Evolutionary conservation across 1,140 invertebrate species (phyloP).

Genomic region (Agraylea sexmaculata): DNA sequence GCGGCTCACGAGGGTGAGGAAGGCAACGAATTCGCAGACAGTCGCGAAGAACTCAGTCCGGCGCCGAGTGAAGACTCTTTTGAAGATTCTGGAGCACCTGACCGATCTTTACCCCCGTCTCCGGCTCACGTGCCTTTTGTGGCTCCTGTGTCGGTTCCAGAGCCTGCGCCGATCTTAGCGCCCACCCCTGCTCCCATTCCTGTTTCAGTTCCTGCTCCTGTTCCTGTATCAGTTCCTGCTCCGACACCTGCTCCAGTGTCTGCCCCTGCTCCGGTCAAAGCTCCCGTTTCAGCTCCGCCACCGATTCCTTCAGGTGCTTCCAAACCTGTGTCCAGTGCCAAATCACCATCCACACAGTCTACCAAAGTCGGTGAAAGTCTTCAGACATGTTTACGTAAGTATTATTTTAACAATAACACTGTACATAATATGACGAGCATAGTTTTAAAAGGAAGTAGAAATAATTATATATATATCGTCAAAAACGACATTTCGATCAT

Average conservation of each 20-base stretch:
- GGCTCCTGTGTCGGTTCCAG: slow-evolving; percentile 20
- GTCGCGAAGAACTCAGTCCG: slow-evolving; percentile 22
- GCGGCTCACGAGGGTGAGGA: not conserved
- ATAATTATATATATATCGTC: too few species aligned
- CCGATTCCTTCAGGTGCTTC: slow-evolving; percentile 6
- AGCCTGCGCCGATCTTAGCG: slow-evolving; percentile 12
- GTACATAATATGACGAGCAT: too few species aligned
- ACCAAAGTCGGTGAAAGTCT: too few species aligned
- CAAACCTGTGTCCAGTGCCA: slow-evolving; percentile 19
- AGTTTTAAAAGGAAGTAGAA: too few species aligned
- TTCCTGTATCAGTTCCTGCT: slow-evolving; percentile 26
- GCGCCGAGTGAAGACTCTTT: slow-evolving; percentile 28
- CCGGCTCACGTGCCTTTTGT: slow-evolving; percentile 7
- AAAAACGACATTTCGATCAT: too few species aligned
- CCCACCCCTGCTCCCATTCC: slow-evolving; percentile 19
- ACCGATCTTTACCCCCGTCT: slow-evolving; percentile 22
- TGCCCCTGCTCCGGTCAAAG: slow-evolving; percentile 20
- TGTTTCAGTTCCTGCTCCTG: slow-evolving; percentile 26
- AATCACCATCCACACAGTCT: too few species aligned
- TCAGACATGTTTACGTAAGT: too few species aligned
- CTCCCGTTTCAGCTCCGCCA: slow-evolving; percentile 22
- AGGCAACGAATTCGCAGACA: slow-evolving; percentile 14
- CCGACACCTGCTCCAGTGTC: slow-evolving; percentile 26
- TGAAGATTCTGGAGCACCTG: slow-evolving; percentile 21
- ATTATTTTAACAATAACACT: too few species aligned